phyloP scores from a whole-genome alignment of 2,113 vertebrate species.

The Peromyscus polionotus region DNA sequence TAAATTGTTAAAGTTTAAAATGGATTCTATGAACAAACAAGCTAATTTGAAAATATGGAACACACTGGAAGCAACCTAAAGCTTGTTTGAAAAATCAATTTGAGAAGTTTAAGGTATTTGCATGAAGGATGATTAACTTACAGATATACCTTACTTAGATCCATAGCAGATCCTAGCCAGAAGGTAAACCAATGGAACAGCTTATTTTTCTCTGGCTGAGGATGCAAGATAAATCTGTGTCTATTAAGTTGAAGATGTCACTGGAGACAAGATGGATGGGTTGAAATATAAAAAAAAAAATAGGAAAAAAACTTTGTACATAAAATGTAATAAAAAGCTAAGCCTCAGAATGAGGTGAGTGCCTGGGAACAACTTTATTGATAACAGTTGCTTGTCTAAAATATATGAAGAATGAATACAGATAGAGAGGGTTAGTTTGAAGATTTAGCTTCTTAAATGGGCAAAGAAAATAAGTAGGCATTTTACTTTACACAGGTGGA shows the following conservation, averaged over 20 bases:
- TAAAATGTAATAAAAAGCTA: constrained; percentile 70
- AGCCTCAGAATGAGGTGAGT: constrained; percentile 60
- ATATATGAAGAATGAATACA: constrained; percentile 48
- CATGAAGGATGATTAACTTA: constrained; percentile 38
- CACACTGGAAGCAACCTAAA: constrained; percentile 37
- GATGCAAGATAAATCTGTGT: constrained; percentile 64
- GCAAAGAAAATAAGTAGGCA: constrained; percentile 53
- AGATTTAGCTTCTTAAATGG: constrained; percentile 46
- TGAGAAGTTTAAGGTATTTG: not conserved
- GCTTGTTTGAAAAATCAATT: constrained; percentile 4
- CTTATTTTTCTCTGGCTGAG: constrained; percentile 52
- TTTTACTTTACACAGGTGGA: constrained; percentile 47
- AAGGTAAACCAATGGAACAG: constrained; percentile 39
- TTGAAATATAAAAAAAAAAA: constrained; percentile 66
- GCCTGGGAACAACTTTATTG: constrained; percentile 50
- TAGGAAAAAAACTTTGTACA: not conserved
- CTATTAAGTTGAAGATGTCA: constrained; percentile 52
- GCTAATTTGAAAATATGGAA: constrained; percentile 33
- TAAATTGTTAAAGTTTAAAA: constrained; percentile 3
- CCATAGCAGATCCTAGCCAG: not conserved
- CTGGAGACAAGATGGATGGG: constrained; percentile 67
- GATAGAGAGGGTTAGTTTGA: constrained; percentile 33
- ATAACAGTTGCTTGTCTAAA: constrained; percentile 48
- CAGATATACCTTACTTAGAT: not conserved
- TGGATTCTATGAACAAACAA: constrained; percentile 39